Evolutionary conservation across 2,113 vertebrate species (phyloP).

Genomic region (Columba livia): DNA sequence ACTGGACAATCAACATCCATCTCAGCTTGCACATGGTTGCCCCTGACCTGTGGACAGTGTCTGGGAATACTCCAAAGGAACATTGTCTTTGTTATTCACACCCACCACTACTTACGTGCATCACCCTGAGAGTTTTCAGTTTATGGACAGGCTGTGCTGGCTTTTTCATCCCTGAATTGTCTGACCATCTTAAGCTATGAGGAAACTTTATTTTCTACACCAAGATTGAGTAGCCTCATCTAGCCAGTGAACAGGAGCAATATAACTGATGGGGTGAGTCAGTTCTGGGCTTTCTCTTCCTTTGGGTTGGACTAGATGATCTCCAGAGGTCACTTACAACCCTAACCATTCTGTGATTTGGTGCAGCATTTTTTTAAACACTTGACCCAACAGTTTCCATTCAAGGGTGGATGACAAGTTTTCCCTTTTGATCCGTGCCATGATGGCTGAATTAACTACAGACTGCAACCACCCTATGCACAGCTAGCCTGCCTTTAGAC

Average conservation of each 20-base stretch:
- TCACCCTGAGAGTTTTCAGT: background rate
- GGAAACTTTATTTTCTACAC: background rate
- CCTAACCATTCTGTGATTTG: no score
- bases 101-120: accelerated
- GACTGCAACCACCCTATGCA: background rate
- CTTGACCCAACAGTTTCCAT: background rate
- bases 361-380: background rate
- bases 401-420: background rate
- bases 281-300: background rate
- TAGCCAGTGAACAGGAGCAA: background rate
- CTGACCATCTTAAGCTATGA: background rate
- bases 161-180: background rate
- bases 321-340: no score
- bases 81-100: background rate
- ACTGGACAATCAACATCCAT: background rate
- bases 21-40: background rate
- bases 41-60: background rate
- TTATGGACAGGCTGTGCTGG: background rate
- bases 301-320: no score
- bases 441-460: accelerated
- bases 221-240: background rate
- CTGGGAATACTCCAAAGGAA: background rate
- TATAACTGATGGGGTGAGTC: background rate
- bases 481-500: background rate
- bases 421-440: background rate